A percentile compares a stretch with the other conserved stretches of the same genome.
These are phyloP conservation scores for Aramus guarauna DNA, from an alignment of 2,113 vertebrate genomes.

Conservation along the genomic window DNA sequence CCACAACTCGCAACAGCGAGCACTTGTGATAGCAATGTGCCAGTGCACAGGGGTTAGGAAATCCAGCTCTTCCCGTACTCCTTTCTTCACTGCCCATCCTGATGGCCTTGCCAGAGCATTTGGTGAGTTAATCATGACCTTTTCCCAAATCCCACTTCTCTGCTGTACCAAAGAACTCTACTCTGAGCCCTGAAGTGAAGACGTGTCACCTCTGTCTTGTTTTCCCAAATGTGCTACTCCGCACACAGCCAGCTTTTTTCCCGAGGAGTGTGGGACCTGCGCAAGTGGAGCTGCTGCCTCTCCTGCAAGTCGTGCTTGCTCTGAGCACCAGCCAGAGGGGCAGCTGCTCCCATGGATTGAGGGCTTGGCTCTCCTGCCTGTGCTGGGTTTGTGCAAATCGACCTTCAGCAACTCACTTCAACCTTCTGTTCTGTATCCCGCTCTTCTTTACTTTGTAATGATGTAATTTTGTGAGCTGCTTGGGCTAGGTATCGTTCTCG, in stretches of 20 bases:
- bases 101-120: neutral
- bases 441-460: neutral
- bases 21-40: rapidly evolving
- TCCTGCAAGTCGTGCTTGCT: neutral
- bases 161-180: neutral
- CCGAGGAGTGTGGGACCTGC: neutral
- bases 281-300: neutral
- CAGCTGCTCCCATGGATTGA: neutral
- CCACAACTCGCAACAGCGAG: neutral
- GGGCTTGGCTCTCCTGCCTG: neutral
- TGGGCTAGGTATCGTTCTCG: neutral
- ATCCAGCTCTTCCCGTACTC: neutral
- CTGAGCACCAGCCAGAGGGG: neutral
- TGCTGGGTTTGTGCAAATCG: neutral
- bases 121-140: neutral
- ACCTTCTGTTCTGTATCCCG: neutral
- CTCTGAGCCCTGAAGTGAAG: neutral
- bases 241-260: neutral
- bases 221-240: neutral
- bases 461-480: slow-evolving; percentile 16
- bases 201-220: neutral
- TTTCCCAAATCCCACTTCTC: neutral
- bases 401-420: slow-evolving; percentile 12
- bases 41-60: neutral
- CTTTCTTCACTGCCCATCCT: neutral